A percentile compares a stretch with the other conserved stretches of the same genome.
phyloP scores from a whole-genome alignment of 2,113 vertebrate species.

The Pycnonotus jocosus region DNA sequence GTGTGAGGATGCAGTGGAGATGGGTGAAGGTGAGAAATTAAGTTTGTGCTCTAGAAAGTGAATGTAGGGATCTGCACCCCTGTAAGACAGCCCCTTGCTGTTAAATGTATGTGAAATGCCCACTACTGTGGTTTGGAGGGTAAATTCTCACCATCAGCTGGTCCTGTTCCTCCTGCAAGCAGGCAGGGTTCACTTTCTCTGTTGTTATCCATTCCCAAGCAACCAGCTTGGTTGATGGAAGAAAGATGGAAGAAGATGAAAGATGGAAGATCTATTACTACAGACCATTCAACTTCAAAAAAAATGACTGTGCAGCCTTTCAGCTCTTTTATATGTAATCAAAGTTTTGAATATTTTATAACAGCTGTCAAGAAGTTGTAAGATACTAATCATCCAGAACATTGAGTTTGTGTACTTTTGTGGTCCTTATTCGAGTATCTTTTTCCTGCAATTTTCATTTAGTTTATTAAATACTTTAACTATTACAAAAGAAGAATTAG shows the following conservation, averaged over 20 bases:
- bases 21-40: neutral
- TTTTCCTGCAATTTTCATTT: neutral
- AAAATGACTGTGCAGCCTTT: neutral
- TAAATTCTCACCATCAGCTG: neutral
- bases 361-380: neutral
- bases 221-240: neutral
- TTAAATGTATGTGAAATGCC: rapidly evolving
- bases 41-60: neutral
- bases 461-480: neutral
- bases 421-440: neutral
- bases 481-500: neutral
- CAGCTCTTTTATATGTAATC: neutral
- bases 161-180: neutral
- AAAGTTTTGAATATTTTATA: slow-evolving; percentile 13
- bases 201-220: neutral
- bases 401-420: neutral
- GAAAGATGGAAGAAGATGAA: no score
- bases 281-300: neutral
- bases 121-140: rapidly evolving
- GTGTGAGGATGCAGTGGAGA: rapidly evolving
- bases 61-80: neutral
- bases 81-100: neutral
- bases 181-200: neutral
- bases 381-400: neutral
- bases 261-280: neutral